A percentile compares a stretch with the other conserved stretches of the same genome.
phyloP scores from a whole-genome alignment of 2,888 invertebrate species.

The Drosophila helvetica region DNA sequence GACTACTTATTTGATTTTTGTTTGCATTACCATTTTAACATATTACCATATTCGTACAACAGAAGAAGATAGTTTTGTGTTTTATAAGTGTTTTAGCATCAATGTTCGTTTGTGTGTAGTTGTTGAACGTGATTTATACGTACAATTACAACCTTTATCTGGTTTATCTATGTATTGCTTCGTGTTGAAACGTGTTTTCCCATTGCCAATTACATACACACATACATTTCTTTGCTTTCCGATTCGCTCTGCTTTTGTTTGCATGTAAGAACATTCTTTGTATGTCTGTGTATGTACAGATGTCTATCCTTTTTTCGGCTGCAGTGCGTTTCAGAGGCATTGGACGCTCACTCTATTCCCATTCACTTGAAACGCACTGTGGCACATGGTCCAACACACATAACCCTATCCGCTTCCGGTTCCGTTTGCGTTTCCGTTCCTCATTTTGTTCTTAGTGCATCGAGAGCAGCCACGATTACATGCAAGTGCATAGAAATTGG shows the following conservation, averaged over 20 bases:
- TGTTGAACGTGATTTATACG: conserved; percentile 30
- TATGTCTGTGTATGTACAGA: too few relatives aligned
- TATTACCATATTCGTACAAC: not conserved
- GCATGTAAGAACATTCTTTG: conserved; percentile 6
- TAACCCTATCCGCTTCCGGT: conserved; percentile 11
- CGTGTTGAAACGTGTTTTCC: not conserved
- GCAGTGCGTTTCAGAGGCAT: too few relatives aligned
- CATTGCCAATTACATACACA: not conserved
- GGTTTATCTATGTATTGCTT: not conserved
- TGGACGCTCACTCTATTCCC: too few relatives aligned
- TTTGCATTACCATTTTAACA: conserved; percentile 19
- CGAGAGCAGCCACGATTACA: conserved; percentile 56
- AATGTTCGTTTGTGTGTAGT: conserved; percentile 61
- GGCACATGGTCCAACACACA: not conserved
- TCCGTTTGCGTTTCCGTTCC: conserved; percentile 14
- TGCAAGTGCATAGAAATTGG: conserved; percentile 55
- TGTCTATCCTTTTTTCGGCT: not conserved
- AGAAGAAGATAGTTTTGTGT: not conserved
- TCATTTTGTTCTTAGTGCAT: conserved; percentile 2
- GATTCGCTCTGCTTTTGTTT: conserved; percentile 26
- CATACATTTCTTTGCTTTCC: not conserved
- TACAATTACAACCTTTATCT: not conserved
- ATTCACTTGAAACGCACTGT: too few relatives aligned
- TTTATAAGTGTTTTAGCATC: conserved; percentile 26
- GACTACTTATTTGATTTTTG: conserved; percentile 45